A percentile compares a stretch with the other conserved stretches of the same genome.
These are phyloP conservation scores for Plusia festucae DNA, from an alignment of 2,888 invertebrate genomes.

Conservation along the genomic window DNA sequence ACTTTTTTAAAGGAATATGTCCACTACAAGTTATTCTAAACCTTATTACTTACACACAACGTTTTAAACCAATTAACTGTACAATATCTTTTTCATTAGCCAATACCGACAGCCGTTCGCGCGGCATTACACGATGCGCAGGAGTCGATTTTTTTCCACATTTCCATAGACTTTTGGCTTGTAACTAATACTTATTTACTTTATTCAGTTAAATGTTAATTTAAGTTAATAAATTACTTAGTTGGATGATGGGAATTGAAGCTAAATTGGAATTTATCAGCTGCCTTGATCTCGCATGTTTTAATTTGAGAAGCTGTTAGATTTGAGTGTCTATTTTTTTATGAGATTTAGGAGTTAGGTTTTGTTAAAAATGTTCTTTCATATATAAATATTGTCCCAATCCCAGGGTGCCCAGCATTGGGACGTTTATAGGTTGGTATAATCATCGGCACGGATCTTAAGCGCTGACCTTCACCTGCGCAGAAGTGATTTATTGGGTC, in stretches of 20 bases:
- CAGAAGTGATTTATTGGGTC: no score
- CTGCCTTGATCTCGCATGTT: neutral
- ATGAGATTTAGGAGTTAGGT: no score
- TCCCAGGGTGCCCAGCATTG: no score
- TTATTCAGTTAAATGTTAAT: slow-evolving; percentile 42
- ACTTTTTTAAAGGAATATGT: slow-evolving; percentile 13
- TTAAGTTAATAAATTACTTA: slow-evolving; percentile 37
- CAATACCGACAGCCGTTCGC: slow-evolving; percentile 19
- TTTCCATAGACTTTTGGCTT: slow-evolving; percentile 54
- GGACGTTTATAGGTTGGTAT: no score
- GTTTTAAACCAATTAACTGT: neutral
- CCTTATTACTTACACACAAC: slow-evolving; percentile 14
- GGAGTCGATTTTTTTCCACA: slow-evolving; percentile 47
- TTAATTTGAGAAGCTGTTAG: neutral
- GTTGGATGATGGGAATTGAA: slow-evolving; percentile 30
- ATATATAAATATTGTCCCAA: no score
- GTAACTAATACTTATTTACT: slow-evolving; percentile 54
- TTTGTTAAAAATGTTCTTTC: no score
- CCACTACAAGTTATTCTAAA: neutral
- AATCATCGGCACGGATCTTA: no score
- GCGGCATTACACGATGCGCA: slow-evolving; percentile 43
- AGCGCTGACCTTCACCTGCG: no score
- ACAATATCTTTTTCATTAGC: slow-evolving; percentile 26
- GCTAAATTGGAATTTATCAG: slow-evolving; percentile 6
- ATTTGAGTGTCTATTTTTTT: no score